A percentile compares a stretch with the other conserved stretches of the same genome.
Evolutionary conservation across 2,113 vertebrate species (phyloP).

Genomic region (Oriolus oriolus): DNA sequence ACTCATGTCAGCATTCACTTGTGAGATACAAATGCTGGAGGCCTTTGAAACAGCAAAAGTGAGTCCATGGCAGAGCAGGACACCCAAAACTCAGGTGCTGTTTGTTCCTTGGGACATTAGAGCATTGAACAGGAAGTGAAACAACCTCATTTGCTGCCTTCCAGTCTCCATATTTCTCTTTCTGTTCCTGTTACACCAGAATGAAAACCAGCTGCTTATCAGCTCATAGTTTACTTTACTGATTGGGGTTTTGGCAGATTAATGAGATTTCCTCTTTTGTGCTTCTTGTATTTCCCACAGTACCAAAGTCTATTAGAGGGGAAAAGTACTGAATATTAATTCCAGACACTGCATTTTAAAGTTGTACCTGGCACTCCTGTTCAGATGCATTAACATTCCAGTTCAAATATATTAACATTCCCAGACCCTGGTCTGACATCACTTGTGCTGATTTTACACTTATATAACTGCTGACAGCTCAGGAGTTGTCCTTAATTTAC

Average conservation of each 20-base stretch:
- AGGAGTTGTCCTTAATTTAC: slow-evolving; percentile 25
- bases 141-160: background rate
- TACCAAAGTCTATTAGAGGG: background rate
- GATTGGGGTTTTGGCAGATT: background rate
- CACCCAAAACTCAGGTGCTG: background rate
- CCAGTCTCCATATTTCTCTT: background rate
- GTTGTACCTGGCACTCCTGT: slow-evolving; percentile 2
- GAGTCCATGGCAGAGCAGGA: background rate
- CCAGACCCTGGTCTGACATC: slow-evolving; percentile 8
- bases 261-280: background rate
- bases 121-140: background rate
- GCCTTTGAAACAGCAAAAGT: background rate
- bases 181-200: background rate
- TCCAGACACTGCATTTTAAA: background rate
- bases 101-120: background rate
- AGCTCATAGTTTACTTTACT: background rate
- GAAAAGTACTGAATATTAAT: slow-evolving; percentile 6
- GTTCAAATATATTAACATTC: slow-evolving; percentile 39
- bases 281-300: background rate
- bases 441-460: slow-evolving; percentile 29
- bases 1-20: background rate
- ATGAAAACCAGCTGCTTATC: slow-evolving; percentile 1
- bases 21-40: background rate
- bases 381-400: slow-evolving; percentile 25
- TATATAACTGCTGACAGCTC: slow-evolving; percentile 31